Evolutionary conservation across 2,888 invertebrate species (phyloP), one percentile per base, ranked within the genome.

Genomic region (Hanleya hanleyi): DNA sequence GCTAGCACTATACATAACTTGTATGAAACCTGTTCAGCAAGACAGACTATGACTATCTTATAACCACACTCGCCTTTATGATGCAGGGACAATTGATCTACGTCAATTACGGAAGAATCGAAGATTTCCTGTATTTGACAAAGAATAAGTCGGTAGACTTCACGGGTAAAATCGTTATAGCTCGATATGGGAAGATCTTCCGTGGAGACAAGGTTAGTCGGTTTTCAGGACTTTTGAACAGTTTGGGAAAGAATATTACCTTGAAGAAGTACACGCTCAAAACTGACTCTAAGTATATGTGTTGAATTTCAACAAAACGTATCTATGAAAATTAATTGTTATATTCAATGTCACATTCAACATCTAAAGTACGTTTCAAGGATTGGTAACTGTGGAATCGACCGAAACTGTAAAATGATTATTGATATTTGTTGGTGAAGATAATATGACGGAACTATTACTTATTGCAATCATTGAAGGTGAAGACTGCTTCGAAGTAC

Each of bases 151-250:
- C 81, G 3, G 77, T 89, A 4, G 68, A 79, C 35, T 76, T 89
- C 38, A 74, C 76, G 32, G 89, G 89, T 0, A 88, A 86, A 68
- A 91, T 92, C 50, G 88, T 90, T 3, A 75, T 92, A 47, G 88
- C 90, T 65, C 84, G 91, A 67, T 91, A 91, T 73, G 90, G 91
- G 49, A 82, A 85, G 49, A 85, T 88, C n/a, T 91, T 83, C 78
- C 80, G 89, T 5, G 88, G 87, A 36, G 89, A 90, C 67, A 87
- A 88, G 77, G 85, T 85, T 33, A 69, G 65, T n/a, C n/a, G n/a
- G n/a, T n/a, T n/a, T n/a, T n/a, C n/a, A n/a, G n/a, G n/a, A n/a
- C n/a, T n/a, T n/a, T n/a, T n/a, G n/a, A n/a, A n/a, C n/a, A n/a
- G n/a, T n/a, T n/a, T n/a, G n/a, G n/a, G n/a, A n/a, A n/a, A n/a